Conservation (phyloP, 1,140 invertebrate genomes). For the Oreohelix idahoensis region DNA sequence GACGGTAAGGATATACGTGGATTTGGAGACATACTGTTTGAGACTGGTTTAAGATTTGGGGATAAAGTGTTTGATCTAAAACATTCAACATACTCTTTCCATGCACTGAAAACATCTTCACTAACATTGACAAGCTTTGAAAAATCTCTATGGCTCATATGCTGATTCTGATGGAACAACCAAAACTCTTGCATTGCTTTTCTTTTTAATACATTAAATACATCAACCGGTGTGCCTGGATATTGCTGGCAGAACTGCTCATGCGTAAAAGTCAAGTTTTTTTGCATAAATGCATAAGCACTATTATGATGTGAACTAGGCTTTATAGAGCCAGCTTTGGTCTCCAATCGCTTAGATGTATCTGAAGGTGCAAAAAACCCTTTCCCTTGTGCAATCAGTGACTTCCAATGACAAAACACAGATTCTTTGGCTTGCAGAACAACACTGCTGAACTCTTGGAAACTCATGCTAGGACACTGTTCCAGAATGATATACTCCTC, state of each 20-base stretch:
- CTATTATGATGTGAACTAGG: background rate
- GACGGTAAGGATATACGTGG: background rate
- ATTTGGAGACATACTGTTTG: constrained; percentile 1
- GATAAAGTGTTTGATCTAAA: constrained; percentile 12
- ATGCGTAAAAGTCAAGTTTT: constrained; percentile 24
- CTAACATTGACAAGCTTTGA: constrained; percentile 21
- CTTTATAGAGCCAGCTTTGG: constrained; percentile 17
- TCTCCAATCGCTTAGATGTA: constrained; percentile 34
- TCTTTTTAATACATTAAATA: constrained; percentile 27
- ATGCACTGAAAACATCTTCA: constrained; percentile 35
- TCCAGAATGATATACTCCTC: constrained; percentile 51
- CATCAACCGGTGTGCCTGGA: constrained; percentile 5
- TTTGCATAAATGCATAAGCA: constrained; percentile 25
- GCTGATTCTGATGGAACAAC: constrained; percentile 28
- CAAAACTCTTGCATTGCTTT: constrained; percentile 37
- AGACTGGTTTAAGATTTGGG: background rate
- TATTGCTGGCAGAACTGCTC: constrained; percentile 31
- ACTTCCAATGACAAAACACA: constrained; percentile 46
- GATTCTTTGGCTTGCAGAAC: constrained; percentile 46
- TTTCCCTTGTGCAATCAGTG: constrained; percentile 43
- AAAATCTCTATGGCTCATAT: constrained; percentile 35
- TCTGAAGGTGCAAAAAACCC: constrained; percentile 42
- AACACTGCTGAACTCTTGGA: constrained; percentile 42
- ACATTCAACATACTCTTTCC: constrained; percentile 34
- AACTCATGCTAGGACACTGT: constrained; percentile 48